A percentile compares a stretch with the other conserved stretches of the same genome.
Evolutionary conservation across 2,888 invertebrate genomes (phyloP).

Genomic region (Amblyjoppa proteus): DNA sequence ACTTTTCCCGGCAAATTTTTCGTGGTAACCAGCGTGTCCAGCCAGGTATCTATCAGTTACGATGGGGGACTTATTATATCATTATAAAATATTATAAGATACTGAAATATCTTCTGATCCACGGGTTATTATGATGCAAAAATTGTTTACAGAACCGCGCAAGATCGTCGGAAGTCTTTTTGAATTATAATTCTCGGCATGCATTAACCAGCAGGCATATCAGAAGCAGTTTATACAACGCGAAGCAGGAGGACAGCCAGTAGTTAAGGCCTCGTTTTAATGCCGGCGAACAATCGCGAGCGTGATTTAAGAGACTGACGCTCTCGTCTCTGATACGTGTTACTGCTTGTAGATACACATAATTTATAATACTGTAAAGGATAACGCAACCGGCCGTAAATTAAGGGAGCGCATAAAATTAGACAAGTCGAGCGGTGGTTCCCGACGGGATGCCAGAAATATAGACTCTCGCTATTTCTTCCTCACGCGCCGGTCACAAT

Average conservation of each 20-base stretch:
- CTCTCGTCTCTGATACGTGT: slow-evolving; percentile 57
- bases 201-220: slow-evolving; percentile 31
- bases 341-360: slow-evolving; percentile 68
- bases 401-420: slow-evolving; percentile 68
- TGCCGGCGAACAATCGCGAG: slow-evolving; percentile 44
- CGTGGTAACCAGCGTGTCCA: background rate
- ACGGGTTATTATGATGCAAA: background rate
- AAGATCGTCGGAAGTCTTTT: background rate
- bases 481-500: background rate
- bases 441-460: slow-evolving; percentile 50
- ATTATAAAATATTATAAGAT: too few species aligned
- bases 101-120: background rate
- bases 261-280: slow-evolving; percentile 36
- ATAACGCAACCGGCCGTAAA: slow-evolving; percentile 69
- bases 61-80: background rate
- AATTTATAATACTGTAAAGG: slow-evolving; percentile 58
- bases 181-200: slow-evolving; percentile 43
- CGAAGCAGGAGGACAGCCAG: background rate
- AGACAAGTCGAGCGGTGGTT: slow-evolving; percentile 53
- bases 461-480: slow-evolving; percentile 22
- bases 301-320: slow-evolving; percentile 13
- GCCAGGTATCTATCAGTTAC: background rate
- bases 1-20: background rate
- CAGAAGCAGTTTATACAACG: slow-evolving; percentile 23
- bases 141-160: background rate